Base-by-base conservation (phyloP, 2,797 vertebrate species). In the Masticophis lateralis region DNA sequence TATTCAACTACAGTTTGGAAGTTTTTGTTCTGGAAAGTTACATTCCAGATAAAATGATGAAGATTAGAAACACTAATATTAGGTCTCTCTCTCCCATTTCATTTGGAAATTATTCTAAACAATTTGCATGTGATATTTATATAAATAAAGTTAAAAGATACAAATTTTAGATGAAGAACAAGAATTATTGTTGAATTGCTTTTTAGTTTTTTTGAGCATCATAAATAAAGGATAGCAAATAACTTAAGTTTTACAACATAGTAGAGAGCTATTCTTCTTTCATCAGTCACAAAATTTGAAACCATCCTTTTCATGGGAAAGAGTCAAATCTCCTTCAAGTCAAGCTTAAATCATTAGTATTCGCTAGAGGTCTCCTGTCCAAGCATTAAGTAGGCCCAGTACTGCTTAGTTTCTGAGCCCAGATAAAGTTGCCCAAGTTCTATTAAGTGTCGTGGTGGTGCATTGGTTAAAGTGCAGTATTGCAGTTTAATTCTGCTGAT, bases 21-120 rank as follows among this genome's bases (percentile, higher is more conserved):
- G 20, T 88, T 55, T 66, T 11, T 87, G 14, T 16, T 94, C 2
- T 94, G 94, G 90, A 22, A 18, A 2, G 37, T 94, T 92, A 66
- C 25, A 93, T 6, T 8, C 13, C 27, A 94, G 47, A 74, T 94
- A 91, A 95, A 95, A 89, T 86, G 87, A 5, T 93, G 51, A 92
- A 87, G 18, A 51, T 0, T 86, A 87, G 89, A 9, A 59, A 83
- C 93, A 37, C 83, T 43, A 94, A 28, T 59, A 56, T 5, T 91
- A 22, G 13, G 28, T 69, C 28, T 63, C 4, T 69, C 63, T 5
- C 63, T 69, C 4, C 63, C 63, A 69, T 69, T 69, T n/a, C 5
- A 69, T 14, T 69, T 69, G 63, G 63, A 69, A 16, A n/a, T 69
- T 28, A 69, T n/a, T 66, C 28, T 69, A 69, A 69, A n/a, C 28